Percentiles rank a stretch among this genome's conserved stretches.
Conservation (phyloP, 2,888 invertebrate genomes). For the Nephrotoma appendiculata region DNA sequence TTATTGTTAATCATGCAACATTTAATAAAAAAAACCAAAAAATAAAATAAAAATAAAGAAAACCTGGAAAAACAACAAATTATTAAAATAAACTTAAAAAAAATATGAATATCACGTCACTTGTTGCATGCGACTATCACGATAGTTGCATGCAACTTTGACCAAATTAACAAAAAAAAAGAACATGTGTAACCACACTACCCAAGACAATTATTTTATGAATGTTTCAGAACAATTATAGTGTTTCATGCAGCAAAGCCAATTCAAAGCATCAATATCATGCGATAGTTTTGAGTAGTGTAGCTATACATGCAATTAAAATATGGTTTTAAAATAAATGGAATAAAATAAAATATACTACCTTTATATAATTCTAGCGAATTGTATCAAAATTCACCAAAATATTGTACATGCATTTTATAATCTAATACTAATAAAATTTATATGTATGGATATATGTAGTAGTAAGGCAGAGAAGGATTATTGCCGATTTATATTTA, state of each 20-base stretch:
- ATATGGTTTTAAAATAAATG: not conserved
- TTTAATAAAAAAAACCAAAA: not conserved
- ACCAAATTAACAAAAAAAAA: not conserved
- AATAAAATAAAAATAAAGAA: not conserved
- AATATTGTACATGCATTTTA: not conserved
- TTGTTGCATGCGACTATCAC: not conserved
- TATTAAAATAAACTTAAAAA: not conserved
- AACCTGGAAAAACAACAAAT: slow-evolving; percentile 2
- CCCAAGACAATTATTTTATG: not conserved
- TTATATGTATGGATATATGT: not conserved
- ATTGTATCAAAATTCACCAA: not conserved
- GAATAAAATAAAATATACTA: not conserved
- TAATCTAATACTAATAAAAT: not conserved
- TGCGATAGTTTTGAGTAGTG: not conserved
- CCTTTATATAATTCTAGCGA: not conserved
- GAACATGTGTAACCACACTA: not conserved
- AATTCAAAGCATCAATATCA: not conserved
- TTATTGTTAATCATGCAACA: not conserved
- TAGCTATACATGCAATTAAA: not conserved
- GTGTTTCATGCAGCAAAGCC: not conserved
- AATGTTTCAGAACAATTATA: not conserved
- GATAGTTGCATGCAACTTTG: not conserved
- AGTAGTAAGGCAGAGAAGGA: not conserved
- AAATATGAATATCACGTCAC: not conserved
- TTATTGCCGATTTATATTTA: slow-evolving; percentile 2